These are phyloP conservation scores for Serilophus lunatus DNA, from an alignment of 2,113 vertebrate genomes.

Conservation along the genomic window DNA sequence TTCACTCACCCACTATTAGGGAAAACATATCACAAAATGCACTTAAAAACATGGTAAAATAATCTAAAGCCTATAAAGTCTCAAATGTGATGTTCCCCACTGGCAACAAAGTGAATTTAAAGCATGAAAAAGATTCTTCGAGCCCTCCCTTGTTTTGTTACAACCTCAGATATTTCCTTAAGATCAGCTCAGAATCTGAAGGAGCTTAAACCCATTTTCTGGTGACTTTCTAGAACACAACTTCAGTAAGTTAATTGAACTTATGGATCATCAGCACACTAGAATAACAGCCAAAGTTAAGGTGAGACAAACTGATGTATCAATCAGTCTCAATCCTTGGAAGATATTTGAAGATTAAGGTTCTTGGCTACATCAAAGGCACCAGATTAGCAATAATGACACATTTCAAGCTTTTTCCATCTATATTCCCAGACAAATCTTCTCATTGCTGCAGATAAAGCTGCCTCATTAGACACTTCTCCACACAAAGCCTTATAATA, in stretches of 20 bases:
- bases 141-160: not conserved
- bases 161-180: not conserved
- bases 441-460: conserved; percentile 35
- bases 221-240: not conserved
- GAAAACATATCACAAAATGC: not conserved
- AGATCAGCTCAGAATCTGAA: not conserved
- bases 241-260: conserved; percentile 37
- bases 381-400: conserved; percentile 2
- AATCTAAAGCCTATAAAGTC: not conserved
- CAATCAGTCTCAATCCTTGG: not conserved
- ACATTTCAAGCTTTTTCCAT: not conserved
- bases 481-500: not conserved
- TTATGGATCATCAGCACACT: not conserved
- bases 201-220: not conserved
- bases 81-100: rapidly evolving
- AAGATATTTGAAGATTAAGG: conserved; percentile 8
- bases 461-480: conserved; percentile 55
- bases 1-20: not conserved
- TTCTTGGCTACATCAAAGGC: conserved; percentile 34
- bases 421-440: conserved; percentile 21
- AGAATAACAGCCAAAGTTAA: not conserved
- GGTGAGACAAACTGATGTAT: not conserved
- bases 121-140: not conserved
- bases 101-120: not conserved
- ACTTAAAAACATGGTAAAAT: not conserved